Evolutionary conservation across 2,888 invertebrate species (phyloP).

Genomic region (Yponomeuta malinellus): DNA sequence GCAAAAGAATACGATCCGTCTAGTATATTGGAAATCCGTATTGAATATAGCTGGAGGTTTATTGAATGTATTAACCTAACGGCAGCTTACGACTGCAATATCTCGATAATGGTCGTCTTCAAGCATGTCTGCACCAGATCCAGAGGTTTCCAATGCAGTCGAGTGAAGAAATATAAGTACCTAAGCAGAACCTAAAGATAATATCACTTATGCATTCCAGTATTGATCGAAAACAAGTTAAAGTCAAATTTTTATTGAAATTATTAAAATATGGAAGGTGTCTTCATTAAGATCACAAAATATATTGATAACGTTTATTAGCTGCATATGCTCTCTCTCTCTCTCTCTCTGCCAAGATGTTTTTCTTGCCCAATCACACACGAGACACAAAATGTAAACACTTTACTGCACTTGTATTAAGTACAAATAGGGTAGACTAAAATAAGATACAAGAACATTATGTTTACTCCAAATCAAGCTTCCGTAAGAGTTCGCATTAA

Average conservation of each 20-base stretch:
- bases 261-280: not conserved
- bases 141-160: too few species aligned
- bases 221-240: too few species aligned
- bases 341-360: not conserved
- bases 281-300: not conserved
- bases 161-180: too few species aligned
- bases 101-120: not conserved
- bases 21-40: not conserved
- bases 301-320: not conserved
- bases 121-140: not conserved
- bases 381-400: not conserved
- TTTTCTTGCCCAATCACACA: too few species aligned
- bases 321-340: not conserved
- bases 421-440: not conserved
- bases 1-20: too few species aligned
- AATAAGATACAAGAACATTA: not conserved
- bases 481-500: constrained; percentile 21
- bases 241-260: not conserved
- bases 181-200: too few species aligned
- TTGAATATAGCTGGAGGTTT: not conserved
- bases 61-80: not conserved
- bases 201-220: too few species aligned
- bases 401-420: not conserved
- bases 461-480: not conserved
- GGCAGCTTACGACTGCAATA: not conserved